Evolutionary conservation across 2,797 vertebrate genomes (phyloP), one percentile per base, ranked within the genome.

Genomic region (Gouania willdenowi): DNA sequence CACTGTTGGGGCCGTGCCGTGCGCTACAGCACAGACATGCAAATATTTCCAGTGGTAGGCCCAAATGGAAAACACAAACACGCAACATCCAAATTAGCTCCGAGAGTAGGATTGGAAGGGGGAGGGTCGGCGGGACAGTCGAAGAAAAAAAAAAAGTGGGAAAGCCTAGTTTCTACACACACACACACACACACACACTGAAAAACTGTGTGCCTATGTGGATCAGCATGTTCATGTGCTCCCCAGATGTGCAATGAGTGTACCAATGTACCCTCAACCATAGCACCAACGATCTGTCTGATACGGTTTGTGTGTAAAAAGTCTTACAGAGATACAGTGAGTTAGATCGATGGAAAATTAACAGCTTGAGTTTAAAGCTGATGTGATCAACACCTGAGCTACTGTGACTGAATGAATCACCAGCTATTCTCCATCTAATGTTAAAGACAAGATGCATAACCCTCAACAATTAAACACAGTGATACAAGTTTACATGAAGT

Each of bases 61-160:
- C 85, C 72, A 87, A 84, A 86, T 86, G 87, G 83, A 89, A 89
- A 89, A 87, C 87, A 89, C 87, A 88, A 83, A 89, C 87, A 88
- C 72, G 80, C 83, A 84, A 83, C 84, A 83, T 86, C 84, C 55
- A 87, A 87, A 88, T 88, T 86, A 88, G 81, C 80, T 82, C 66
- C 3, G 64, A 56, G 73, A 52, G 77, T 48, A 61, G 60, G 73
- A 43, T 34, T 48, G 40, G 28, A 43, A 36, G 42, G 16, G 47
- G 26, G 14, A 8, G 8, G 45, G 33, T 42, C 61, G 47, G 58
- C 57, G 66, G 57, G 27, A 27, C 16, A 21, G 39, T 19, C 30
- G 65, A 58, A 7, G 69, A 64, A 70, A 23, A 69, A 64, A 72
- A 74, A 62, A 66, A 51, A 62, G 62, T 73, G 72, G 79, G 79